Base-by-base conservation (phyloP, 2,888 invertebrate species). In the Microctonus aethiopoides region DNA sequence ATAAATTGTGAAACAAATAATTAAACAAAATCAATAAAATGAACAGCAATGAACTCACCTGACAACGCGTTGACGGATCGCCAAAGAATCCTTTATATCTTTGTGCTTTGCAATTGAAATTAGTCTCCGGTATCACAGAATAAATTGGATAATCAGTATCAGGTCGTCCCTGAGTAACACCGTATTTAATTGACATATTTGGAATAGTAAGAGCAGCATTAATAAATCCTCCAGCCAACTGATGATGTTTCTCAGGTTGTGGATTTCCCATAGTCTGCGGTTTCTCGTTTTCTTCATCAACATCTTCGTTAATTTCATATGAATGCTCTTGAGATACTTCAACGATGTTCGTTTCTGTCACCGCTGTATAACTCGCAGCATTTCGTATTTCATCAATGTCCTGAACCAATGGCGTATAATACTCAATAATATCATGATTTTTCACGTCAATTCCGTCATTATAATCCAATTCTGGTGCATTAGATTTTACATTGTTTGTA, bases 11-110 rank as follows among this genome's bases (percentile, higher is more conserved):
- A 64, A 36, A 46, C 60, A 67, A 51, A 52, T 16, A 39, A 34
- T 56, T 66, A 10, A 54, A 64, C 54, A 46, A 36, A 13, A 56
- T 41, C 20, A 41, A 6, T 41, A 26, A 32, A 22, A 29, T 6
- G 5, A n/a, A 41, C 5, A 13, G 41, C 5, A 22, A 39, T 39
- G 3, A 36, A 76, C 79, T 83, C 86, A 93, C 94, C 90, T 96
- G 95, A 83, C 95, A 96, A 78, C 92, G 91, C 6, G 95, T 94
- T 78, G 94, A 93, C 11, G 95, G 93, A 87, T 96, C 95, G 2
- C 95, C 95, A 80, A 95, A 95, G 87, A 95, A 96, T 71, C 95
- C 95, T 81, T 95, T 95, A 86, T 96, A 95, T 26, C 95, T 89
- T 83, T 96, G 95, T 72, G 93, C 91, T 79, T 94, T 93, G 86